Base-by-base conservation (phyloP, 2,888 invertebrate genomes). In the Caenorhabditis sinica region DNA sequence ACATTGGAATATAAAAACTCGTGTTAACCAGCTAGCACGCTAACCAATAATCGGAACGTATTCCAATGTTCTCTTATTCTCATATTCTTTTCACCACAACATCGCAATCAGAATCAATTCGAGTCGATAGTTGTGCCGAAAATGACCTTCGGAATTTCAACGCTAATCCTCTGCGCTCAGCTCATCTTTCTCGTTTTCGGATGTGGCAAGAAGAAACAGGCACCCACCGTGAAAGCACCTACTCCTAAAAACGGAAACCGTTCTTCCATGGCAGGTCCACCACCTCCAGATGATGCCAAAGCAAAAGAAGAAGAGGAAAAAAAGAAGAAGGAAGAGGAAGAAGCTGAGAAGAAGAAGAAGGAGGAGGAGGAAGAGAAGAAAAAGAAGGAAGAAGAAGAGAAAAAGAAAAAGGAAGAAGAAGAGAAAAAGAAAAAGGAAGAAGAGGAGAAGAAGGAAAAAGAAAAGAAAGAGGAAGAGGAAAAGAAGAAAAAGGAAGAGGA, bases 91-190 rank as follows among this genome's bases (percentile, higher is more conserved):
- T 11, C 40, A 23, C 40, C 40, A n/a, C 30, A 20, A 40, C 40
- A n/a, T 33, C 56, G 28, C 28, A 56, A 60, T 36, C 5, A 40
- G 20, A 61, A 61, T 61, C 61, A 40, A 61, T 61, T 61, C 61
- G 58, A 60, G 33, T 60, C 58, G 61, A 61, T 61, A n/a, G 40
- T 40, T 61, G 61, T 40, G 61, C 40, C 61, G 17, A 23, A 61
- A 61, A 61, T 61, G 61, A 61, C 40, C 17, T 61, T 61, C 23
- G 61, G 61, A 61, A 61, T 61, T 61, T 61, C 61, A 61, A 61
- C 61, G n/a, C 61, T 61, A 40, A 61, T 61, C 61, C 23, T 61
- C 36, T 13, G 36, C 40, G 40, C 23, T 36, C 61, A 61, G 23
- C 20, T 61, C 13, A 40, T 61, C 61, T 5, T 61, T 40, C n/a